These are phyloP conservation scores for Scelioninae gen. 1 DNA, from an alignment of 2,888 invertebrate species.

Conservation along the genomic window DNA sequence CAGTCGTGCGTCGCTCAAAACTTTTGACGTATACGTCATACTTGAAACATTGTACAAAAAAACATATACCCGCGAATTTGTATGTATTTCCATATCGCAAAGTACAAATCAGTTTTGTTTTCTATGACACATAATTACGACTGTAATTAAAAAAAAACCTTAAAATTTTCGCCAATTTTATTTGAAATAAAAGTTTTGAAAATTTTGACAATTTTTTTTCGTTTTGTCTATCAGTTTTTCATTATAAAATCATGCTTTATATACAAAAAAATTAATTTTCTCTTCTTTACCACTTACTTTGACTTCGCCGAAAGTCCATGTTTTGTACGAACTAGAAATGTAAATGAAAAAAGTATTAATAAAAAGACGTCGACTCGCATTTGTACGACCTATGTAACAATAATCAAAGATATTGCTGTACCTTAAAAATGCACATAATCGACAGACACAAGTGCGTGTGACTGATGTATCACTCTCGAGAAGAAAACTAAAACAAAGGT, in stretches of 20 bases:
- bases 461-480: constrained; percentile 69
- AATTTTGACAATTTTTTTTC: no score
- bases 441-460: constrained; percentile 66
- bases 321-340: not conserved
- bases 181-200: no score
- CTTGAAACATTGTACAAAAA: constrained; percentile 21
- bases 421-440: constrained; percentile 69
- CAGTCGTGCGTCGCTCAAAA: constrained; percentile 53
- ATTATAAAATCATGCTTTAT: no score
- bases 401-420: constrained; percentile 70
- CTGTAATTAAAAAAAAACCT: not conserved
- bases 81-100: constrained; percentile 5
- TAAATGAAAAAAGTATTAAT: not conserved
- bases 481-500: constrained; percentile 18
- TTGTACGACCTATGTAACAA: constrained; percentile 65
- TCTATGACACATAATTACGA: not conserved
- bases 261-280: no score
- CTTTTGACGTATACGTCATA: constrained; percentile 23
- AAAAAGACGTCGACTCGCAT: constrained; percentile 54
- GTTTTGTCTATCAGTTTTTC: no score
- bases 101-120: constrained; percentile 20
- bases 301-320: no score
- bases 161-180: no score
- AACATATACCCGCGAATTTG: constrained; percentile 4
- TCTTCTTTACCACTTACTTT: no score